These are phyloP conservation scores for Hypsibius dujardini DNA, from an alignment of 1,140 invertebrate species.

Conservation along the genomic window DNA sequence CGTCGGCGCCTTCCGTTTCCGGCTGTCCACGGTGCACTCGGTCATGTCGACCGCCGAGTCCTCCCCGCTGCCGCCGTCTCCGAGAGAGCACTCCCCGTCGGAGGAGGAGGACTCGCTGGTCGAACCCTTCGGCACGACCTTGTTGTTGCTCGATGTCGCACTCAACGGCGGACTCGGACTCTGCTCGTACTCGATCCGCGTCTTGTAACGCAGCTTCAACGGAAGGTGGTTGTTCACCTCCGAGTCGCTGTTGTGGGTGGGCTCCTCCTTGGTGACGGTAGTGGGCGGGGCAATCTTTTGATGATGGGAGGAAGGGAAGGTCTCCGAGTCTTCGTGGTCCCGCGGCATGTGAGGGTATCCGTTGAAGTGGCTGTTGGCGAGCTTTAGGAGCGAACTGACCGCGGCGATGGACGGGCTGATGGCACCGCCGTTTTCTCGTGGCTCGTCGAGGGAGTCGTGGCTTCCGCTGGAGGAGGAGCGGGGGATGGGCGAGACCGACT, in stretches of 20 bases:
- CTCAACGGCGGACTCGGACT: conserved; percentile 39
- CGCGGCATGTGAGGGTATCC: conserved; percentile 11
- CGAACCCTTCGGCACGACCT: not conserved
- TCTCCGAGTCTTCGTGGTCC: conserved; percentile 11
- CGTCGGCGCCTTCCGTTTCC: conserved; percentile 30
- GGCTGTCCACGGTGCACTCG: conserved; percentile 27
- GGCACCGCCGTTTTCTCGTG: conserved; percentile 7
- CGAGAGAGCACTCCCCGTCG: conserved; percentile 14
- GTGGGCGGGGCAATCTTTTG: not conserved
- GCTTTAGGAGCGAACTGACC: conserved; percentile 11
- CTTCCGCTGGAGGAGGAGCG: conserved; percentile 9
- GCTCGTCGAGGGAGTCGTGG: not conserved
- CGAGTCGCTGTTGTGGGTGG: not conserved
- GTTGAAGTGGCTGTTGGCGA: conserved; percentile 15
- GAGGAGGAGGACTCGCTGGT: conserved; percentile 18
- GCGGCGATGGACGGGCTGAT: conserved; percentile 19
- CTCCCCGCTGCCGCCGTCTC: not conserved
- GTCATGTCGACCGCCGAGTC: conserved; percentile 13
- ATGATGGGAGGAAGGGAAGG: conserved; percentile 9
- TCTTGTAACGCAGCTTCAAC: conserved; percentile 74
- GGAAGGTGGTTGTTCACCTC: conserved; percentile 38
- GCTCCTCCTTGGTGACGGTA: not conserved
- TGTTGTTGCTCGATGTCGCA: conserved; percentile 23
- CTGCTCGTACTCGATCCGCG: conserved; percentile 57
- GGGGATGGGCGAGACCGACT: conserved; percentile 3